Evolutionary conservation across 2,888 invertebrate species (phyloP).

Genomic region (Zygogramma bicolorata): DNA sequence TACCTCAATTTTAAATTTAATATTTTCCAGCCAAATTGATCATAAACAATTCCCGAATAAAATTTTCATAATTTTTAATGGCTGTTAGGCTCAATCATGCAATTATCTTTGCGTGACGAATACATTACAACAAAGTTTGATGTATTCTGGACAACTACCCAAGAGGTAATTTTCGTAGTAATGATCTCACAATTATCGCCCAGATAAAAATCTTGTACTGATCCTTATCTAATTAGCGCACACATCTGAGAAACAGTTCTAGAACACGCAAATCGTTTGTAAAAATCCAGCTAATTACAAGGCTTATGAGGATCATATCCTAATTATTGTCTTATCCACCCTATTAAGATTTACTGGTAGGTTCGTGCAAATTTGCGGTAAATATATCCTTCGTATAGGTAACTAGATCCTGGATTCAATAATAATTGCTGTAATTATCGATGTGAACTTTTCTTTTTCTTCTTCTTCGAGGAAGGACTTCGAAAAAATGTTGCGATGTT

Average conservation of each 20-base stretch:
- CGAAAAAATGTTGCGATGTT: not conserved
- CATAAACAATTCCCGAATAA: too few species aligned
- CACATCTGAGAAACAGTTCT: slow-evolving; percentile 32
- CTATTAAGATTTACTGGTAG: not conserved
- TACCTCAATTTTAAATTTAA: too few species aligned
- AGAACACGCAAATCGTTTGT: slow-evolving; percentile 22
- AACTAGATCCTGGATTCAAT: slow-evolving; percentile 4
- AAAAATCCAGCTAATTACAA: slow-evolving; percentile 9
- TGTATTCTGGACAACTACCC: not conserved
- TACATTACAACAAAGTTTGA: not conserved
- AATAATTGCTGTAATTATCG: slow-evolving; percentile 20
- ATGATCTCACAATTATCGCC: not conserved
- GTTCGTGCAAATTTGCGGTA: slow-evolving; percentile 4
- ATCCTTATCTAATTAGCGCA: slow-evolving; percentile 37
- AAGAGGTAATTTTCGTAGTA: not conserved
- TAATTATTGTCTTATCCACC: slow-evolving; percentile 11
- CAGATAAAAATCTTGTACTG: slow-evolving; percentile 34
- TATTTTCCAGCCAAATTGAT: too few species aligned
- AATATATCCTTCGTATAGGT: not conserved
- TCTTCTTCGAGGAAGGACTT: slow-evolving; percentile 2
- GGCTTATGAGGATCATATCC: not conserved
- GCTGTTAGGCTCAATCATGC: not conserved
- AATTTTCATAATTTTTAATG: not conserved
- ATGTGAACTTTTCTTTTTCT: slow-evolving; percentile 16
- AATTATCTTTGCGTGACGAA: not conserved